Base-by-base conservation (phyloP, 2,113 vertebrate species). In the Lophotis ruficrista region DNA sequence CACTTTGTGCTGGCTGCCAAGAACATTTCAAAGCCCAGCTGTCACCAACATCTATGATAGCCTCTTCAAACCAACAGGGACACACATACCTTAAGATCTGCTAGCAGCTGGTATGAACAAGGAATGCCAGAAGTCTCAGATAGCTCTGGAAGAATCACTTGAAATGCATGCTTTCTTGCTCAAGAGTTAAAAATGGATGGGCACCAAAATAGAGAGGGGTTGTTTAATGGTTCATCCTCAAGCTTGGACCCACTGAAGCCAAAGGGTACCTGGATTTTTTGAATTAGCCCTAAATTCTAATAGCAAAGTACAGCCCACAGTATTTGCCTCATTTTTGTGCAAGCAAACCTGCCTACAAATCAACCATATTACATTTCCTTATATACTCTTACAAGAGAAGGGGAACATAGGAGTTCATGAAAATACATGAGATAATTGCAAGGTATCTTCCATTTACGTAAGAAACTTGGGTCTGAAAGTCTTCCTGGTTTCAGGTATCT, bases 21-120 rank as follows among this genome's bases (percentile, higher is more conserved):
- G 72, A 89, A 70, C 25, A 61, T 84, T 91, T 88, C 86, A 92
- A 88, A 96, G 77, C 83, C 77, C 84, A 87, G 83, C 69, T 92
- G 43, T 87, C 81, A 91, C 71, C 60, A 80, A 6, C 83, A 77
- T 12, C 43, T 82, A 33, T 25, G 35, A 96, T 51, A 89, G 37
- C 50, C 68, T 95, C 68, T 85, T 95, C 65, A 96, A 93, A 77
- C 83, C 80, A 4, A 54, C 4, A 20, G 25, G 68, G 14, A 87
- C 82, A 65, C n/a, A 54, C 57, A 71, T 51, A 73, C 77, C 76
- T 94, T 78, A 95, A 95, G 78, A 78, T 72, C 15, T 93, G n/a
- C 81, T 56, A 51, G 71, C 83, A 79, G 83, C 86, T 77, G 68
- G 38, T 86, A 65, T 16, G 89, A 93, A 90, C 47, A 93, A 96